Evolutionary conservation across 2,113 vertebrate species (phyloP).

Genomic region (Haemorhous mexicanus): DNA sequence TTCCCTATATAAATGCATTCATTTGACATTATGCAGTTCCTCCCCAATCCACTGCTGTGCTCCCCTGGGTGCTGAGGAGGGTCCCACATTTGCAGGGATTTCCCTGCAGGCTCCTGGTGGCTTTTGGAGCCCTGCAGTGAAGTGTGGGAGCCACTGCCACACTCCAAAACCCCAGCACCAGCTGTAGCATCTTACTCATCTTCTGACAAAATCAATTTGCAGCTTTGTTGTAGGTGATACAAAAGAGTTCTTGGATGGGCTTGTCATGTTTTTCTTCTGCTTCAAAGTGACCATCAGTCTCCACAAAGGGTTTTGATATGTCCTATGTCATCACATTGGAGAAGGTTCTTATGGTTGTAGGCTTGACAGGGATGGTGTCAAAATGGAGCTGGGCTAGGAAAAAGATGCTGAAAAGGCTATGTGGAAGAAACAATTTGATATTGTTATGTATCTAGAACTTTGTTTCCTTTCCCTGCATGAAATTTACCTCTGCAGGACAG

Average conservation of each 20-base stretch:
- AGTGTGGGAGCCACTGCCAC: neutral
- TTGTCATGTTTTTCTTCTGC: neutral
- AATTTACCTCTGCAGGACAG: neutral
- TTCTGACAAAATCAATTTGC: neutral
- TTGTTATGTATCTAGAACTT: neutral
- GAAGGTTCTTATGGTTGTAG: neutral
- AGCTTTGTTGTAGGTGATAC: neutral
- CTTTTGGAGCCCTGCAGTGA: neutral
- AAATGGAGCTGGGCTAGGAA: neutral
- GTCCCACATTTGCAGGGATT: neutral
- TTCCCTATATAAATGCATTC: neutral
- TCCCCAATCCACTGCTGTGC: neutral
- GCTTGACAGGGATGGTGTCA: neutral
- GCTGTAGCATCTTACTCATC: neutral
- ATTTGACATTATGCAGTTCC: neutral
- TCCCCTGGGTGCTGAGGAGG: neutral
- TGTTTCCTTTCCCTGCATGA: neutral
- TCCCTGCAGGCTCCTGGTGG: neutral
- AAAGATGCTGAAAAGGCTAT: neutral
- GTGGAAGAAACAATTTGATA: neutral
- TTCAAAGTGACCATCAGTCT: neutral
- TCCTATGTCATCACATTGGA: neutral
- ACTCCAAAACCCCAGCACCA: neutral
- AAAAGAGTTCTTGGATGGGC: neutral
- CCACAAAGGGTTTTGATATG: accelerated